Base-by-base conservation (phyloP, 2,888 invertebrate genomes). In the Tachina fera region DNA sequence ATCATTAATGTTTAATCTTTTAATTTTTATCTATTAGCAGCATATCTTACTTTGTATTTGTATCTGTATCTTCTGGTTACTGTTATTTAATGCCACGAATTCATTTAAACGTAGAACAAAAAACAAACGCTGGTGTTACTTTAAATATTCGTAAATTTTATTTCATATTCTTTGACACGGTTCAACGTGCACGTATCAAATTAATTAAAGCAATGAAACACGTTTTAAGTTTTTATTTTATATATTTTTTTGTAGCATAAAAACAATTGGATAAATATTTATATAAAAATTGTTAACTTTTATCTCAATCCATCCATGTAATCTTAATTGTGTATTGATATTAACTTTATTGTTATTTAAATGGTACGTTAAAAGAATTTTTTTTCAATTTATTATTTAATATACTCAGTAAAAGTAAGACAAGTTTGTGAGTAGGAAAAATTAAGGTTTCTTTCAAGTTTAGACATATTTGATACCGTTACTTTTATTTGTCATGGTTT, bases 131-230 rank as follows among this genome's bases (percentile, higher is more conserved):
- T 81, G 81, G 81, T 81, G 68, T 75, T 81, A 41, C 19, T 53
- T 70, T 81, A 61, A 53, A 61, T 61, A 31, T 31, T 31, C 60
- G 39, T 60, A 19, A 43, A 22, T 60, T 74, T 51, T 60, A 1
- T 58, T 58, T 31, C 67, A n/a, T 16, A n/a, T 60, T 80, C 45
- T 45, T 39, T 74, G 13, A 51, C 45, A 61, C 67, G 68, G 19
- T 31, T 6, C 31, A 31, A 31, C 31, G 31, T 60, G 9, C 53
- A 81, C 67, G 67, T 81, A 41, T 75, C 13, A 75, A 68, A 81
- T 75, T 53, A 81, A 75, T 81, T 81, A 53, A 81, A 70, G 68
- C 45, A 75, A 68, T 70, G 45, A 61, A 81, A 75, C 68, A 81
- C 68, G 53, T 81, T 75, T 70, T 22, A 16, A 43, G 16, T 16